Conservation (phyloP, 2,888 invertebrate genomes). For the Colletes collaris region DNA sequence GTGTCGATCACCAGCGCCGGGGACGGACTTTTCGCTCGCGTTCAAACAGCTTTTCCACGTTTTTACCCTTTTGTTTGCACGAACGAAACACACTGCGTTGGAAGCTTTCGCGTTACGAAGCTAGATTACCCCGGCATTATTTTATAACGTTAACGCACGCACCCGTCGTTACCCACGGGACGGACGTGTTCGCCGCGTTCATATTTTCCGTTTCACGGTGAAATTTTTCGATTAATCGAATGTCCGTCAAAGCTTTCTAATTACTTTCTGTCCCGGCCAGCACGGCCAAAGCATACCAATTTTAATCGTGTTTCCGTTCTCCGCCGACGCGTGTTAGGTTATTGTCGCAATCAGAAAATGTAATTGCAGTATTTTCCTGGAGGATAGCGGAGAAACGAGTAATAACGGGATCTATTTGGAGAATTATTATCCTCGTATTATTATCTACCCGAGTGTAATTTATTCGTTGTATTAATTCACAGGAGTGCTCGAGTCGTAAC, state of each 20-base stretch:
- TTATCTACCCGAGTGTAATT: no score
- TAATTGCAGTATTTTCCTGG: no score
- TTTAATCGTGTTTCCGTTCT: neutral
- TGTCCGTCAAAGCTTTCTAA: slow-evolving; percentile 35
- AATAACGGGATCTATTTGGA: no score
- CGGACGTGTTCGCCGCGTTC: slow-evolving; percentile 25
- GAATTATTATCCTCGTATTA: no score
- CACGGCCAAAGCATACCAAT: neutral
- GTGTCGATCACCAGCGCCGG: slow-evolving; percentile 46
- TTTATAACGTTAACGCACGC: slow-evolving; percentile 40
- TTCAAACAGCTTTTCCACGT: slow-evolving; percentile 50
- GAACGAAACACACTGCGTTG: slow-evolving; percentile 33
- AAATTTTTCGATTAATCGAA: slow-evolving; percentile 46
- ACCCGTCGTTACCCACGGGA: neutral
- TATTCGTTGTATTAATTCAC: no score
- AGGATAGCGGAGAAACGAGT: no score
- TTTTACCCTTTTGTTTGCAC: slow-evolving; percentile 45
- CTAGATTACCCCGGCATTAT: slow-evolving; percentile 43
- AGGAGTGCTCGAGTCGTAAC: no score
- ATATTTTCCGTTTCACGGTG: slow-evolving; percentile 29
- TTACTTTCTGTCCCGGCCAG: slow-evolving; percentile 12
- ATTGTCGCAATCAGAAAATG: no score
- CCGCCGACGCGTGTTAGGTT: neutral
- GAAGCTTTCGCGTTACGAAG: slow-evolving; percentile 32
- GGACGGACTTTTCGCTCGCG: slow-evolving; percentile 56